Evolutionary conservation across 1,140 invertebrate species (phyloP).

Genomic region (Drosophila baimaii): DNA sequence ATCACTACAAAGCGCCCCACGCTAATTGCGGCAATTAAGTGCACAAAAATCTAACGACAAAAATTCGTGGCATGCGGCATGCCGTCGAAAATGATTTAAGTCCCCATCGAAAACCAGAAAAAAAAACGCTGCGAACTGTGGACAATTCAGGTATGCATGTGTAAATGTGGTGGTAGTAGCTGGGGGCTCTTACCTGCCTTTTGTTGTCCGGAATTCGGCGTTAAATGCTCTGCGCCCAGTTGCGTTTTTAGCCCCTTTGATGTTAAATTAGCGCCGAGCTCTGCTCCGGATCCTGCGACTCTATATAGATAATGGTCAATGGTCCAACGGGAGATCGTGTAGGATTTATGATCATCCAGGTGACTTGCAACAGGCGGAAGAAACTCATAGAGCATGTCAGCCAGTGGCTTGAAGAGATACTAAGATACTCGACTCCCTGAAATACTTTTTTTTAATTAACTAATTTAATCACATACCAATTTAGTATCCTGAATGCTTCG

Average conservation of each 20-base stretch:
- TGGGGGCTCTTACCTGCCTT: constrained; percentile 41
- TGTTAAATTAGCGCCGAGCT: constrained; percentile 70
- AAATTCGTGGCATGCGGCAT: constrained; percentile 46
- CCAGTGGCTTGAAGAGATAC: constrained; percentile 7
- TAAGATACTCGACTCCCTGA: too few relatives aligned
- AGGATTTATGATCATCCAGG: constrained; percentile 30
- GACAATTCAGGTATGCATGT: neutral
- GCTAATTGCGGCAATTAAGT: constrained; percentile 80
- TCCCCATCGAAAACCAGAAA: too few relatives aligned
- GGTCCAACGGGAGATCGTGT: neutral
- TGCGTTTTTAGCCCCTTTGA: constrained; percentile 69
- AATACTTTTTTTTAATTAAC: too few relatives aligned
- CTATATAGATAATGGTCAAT: constrained; percentile 19
- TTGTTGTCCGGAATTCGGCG: constrained; percentile 74
- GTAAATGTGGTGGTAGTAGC: too few relatives aligned
- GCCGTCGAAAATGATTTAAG: constrained; percentile 5
- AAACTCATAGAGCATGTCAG: constrained; percentile 9
- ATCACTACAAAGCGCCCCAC: constrained; percentile 81
- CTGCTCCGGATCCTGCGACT: constrained; percentile 3
- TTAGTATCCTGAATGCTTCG: neutral
- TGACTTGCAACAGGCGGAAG: constrained; percentile 63
- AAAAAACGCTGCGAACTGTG: neutral
- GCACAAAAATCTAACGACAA: constrained; percentile 79
- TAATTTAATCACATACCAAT: neutral
- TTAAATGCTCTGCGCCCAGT: constrained; percentile 81